Conservation (phyloP, 1,140 invertebrate genomes). For the Zaprionus africanus region DNA sequence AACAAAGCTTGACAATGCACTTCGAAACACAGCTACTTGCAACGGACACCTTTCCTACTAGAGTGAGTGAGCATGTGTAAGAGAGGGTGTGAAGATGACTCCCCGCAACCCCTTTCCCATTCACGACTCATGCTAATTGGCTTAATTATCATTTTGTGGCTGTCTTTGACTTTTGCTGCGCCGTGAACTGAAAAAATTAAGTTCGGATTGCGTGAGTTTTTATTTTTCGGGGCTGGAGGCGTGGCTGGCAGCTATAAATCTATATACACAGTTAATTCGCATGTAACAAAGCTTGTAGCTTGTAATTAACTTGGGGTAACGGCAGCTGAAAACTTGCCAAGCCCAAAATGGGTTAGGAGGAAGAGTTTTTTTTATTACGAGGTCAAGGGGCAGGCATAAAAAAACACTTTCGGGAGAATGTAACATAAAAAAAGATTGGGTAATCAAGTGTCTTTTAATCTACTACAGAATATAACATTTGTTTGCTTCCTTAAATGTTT, state of each 20-base stretch:
- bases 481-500: too few species aligned
- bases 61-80: constrained; percentile 33
- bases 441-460: not conserved
- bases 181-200: constrained; percentile 77
- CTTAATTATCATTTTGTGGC: constrained; percentile 64
- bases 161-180: constrained; percentile 53
- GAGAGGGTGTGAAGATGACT: constrained; percentile 20
- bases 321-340: not conserved
- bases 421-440: not conserved
- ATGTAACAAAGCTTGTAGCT: not conserved
- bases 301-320: constrained; percentile 3
- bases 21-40: constrained; percentile 44
- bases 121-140: constrained; percentile 67
- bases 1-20: constrained; percentile 20
- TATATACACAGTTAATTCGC: constrained; percentile 19
- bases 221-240: constrained; percentile 6
- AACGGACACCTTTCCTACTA: constrained; percentile 40
- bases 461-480: too few species aligned
- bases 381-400: not conserved
- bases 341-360: not conserved
- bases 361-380: not conserved
- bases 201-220: constrained; percentile 74
- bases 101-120: not conserved
- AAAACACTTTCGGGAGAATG: not conserved
- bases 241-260: constrained; percentile 33